phyloP scores from a whole-genome alignment of 1,140 invertebrate species.

The Choristoneura fumiferana region DNA sequence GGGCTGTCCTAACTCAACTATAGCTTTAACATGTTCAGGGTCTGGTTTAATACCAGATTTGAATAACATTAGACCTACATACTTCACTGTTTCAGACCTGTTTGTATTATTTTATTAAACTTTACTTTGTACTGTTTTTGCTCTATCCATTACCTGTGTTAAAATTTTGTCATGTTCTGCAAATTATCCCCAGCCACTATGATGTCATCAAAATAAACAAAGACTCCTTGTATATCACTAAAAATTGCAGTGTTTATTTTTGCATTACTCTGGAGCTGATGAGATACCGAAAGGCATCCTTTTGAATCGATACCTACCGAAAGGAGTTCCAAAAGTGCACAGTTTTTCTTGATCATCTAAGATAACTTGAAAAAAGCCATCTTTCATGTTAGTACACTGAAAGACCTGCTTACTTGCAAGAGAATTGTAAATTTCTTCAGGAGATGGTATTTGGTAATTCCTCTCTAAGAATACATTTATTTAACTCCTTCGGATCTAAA shows the following conservation, averaged over 20 bases:
- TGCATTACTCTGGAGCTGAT: conserved; percentile 50
- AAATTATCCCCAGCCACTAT: conserved; percentile 38
- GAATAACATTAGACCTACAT: not conserved
- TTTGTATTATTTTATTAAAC: conserved; percentile 41
- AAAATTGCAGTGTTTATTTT: conserved; percentile 33
- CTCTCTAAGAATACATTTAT: conserved; percentile 53
- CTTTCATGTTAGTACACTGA: conserved; percentile 33
- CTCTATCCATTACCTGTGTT: conserved; percentile 41
- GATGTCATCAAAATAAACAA: conserved; percentile 54
- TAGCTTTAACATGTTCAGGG: conserved; percentile 18
- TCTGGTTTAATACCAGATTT: conserved; percentile 10
- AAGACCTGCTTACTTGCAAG: conserved; percentile 24
- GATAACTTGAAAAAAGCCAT: conserved; percentile 33
- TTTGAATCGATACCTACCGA: conserved; percentile 47
- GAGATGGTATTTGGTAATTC: conserved; percentile 39
- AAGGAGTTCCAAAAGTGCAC: conserved; percentile 31
- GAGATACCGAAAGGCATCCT: conserved; percentile 50
- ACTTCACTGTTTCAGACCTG: not conserved
- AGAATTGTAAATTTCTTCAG: conserved; percentile 40
- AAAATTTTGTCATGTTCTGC: conserved; percentile 51
- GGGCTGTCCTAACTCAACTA: conserved; percentile 19
- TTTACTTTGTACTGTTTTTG: conserved; percentile 39
- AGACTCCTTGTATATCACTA: conserved; percentile 42
- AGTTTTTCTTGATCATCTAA: conserved; percentile 25
- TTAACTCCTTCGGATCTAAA: conserved; percentile 64